Evolutionary conservation across 2,113 vertebrate species (phyloP).

Genomic region (Labeo catla): DNA sequence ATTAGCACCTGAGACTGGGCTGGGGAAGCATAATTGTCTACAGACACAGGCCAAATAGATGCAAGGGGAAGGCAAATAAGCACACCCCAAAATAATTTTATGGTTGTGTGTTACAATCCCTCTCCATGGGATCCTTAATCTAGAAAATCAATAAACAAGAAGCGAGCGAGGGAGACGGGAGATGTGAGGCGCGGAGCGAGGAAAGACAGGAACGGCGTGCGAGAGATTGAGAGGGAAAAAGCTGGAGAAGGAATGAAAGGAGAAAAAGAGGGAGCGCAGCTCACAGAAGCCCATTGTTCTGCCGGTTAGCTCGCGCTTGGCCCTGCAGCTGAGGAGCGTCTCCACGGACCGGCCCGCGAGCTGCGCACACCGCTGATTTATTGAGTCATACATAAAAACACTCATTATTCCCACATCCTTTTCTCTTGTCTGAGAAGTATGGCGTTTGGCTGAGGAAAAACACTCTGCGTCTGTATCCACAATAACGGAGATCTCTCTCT

Average conservation of each 20-base stretch:
- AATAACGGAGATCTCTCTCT: slow-evolving; percentile 35
- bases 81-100: slow-evolving; percentile 99
- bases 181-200: neutral
- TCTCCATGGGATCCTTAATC: slow-evolving; percentile 99
- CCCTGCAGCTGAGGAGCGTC: slow-evolving; percentile 65
- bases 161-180: slow-evolving; percentile 47
- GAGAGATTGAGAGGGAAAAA: slow-evolving; percentile 19
- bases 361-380: slow-evolving; percentile 75
- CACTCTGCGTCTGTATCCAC: slow-evolving; percentile 50
- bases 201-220: neutral
- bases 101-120: slow-evolving; percentile 99
- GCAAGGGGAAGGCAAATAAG: slow-evolving; percentile 99
- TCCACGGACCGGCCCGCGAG: slow-evolving; percentile 57
- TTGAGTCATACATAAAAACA: slow-evolving; percentile 79
- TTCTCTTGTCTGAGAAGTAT: slow-evolving; percentile 57
- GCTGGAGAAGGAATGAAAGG: slow-evolving; percentile 36
- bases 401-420: slow-evolving; percentile 75
- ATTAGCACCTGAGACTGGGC: slow-evolving; percentile 99
- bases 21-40: slow-evolving; percentile 99
- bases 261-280: slow-evolving; percentile 68
- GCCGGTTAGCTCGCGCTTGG: slow-evolving; percentile 74
- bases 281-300: slow-evolving; percentile 92
- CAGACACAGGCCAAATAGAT: slow-evolving; percentile 99
- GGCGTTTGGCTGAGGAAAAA: slow-evolving; percentile 55
- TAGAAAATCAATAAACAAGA: slow-evolving; percentile 99